A percentile compares a stretch with the other conserved stretches of the same genome.
These are phyloP conservation scores for Hemiscyllium ocellatum DNA, from an alignment of 2,113 vertebrate species.

Conservation along the genomic window DNA sequence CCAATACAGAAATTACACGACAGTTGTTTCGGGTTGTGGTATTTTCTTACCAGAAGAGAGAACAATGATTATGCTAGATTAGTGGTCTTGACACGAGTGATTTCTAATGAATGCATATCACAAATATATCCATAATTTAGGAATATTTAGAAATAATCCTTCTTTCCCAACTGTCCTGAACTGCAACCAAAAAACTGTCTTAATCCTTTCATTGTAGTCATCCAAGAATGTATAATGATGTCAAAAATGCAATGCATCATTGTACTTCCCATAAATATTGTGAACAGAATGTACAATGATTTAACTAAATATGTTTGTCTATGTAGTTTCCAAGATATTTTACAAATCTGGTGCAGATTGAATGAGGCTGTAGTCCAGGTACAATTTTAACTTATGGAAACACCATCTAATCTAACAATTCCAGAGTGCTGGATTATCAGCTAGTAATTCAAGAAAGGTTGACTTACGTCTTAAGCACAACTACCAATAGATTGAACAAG, in stretches of 20 bases:
- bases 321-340: conserved; percentile 17
- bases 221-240: background rate
- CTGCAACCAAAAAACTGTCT: conserved; percentile 1
- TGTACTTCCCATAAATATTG: conserved; percentile 1
- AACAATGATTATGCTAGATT: too few species aligned
- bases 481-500: background rate
- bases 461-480: background rate
- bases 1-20: background rate
- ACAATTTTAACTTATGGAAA: background rate
- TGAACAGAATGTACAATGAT: conserved; percentile 29
- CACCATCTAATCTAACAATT: background rate
- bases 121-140: background rate
- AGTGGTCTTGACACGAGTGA: background rate
- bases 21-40: background rate
- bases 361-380: background rate
- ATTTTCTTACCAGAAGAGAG: background rate
- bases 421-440: background rate
- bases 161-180: background rate
- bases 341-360: background rate
- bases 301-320: conserved; percentile 8
- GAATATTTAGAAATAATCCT: background rate
- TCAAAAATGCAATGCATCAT: conserved; percentile 28
- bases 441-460: background rate
- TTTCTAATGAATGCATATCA: background rate
- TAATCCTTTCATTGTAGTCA: background rate